Evolutionary conservation across 2,797 vertebrate species (phyloP).

Genomic region (Menidia menidia): DNA sequence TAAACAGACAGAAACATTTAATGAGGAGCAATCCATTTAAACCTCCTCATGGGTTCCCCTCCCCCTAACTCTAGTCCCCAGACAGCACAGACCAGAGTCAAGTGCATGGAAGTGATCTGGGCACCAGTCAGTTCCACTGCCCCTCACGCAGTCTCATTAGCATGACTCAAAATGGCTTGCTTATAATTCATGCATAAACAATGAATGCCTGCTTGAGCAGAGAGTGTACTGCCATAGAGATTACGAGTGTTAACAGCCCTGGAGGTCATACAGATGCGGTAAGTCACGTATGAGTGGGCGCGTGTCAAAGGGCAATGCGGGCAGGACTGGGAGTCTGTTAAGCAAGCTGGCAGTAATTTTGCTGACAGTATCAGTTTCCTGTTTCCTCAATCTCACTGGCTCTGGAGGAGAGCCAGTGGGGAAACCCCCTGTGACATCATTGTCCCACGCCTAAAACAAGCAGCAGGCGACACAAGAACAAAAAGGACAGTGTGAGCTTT

Average conservation of each 20-base stretch:
- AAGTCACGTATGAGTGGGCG: slow-evolving; percentile 23
- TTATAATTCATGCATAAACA: slow-evolving; percentile 73
- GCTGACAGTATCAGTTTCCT: slow-evolving; percentile 54
- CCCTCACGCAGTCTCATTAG: slow-evolving; percentile 68
- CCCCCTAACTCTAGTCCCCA: slow-evolving; percentile 30
- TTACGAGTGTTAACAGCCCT: slow-evolving; percentile 46
- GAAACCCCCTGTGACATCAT: slow-evolving; percentile 64
- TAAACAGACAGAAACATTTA: slow-evolving; percentile 58
- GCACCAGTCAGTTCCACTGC: slow-evolving; percentile 60
- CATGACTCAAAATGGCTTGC: slow-evolving; percentile 52
- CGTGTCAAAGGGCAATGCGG: slow-evolving; percentile 37
- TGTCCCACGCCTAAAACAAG: slow-evolving; percentile 19
- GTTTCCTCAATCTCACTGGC: slow-evolving; percentile 21
- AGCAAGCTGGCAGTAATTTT: slow-evolving; percentile 41
- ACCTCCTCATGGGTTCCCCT: slow-evolving; percentile 20
- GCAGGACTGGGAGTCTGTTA: slow-evolving; percentile 47
- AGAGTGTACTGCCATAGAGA: slow-evolving; percentile 60
- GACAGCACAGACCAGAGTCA: slow-evolving; percentile 56
- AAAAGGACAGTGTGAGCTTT: background rate
- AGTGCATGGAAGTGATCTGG: slow-evolving; percentile 66
- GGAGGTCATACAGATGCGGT: slow-evolving; percentile 39
- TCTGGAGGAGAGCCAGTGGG: slow-evolving; percentile 5
- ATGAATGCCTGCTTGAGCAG: slow-evolving; percentile 49
- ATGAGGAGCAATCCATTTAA: slow-evolving; percentile 58
- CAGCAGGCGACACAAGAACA: slow-evolving; percentile 13